Evolutionary conservation across 1,140 invertebrate genomes (phyloP), one percentile per base, ranked within the genome.

Genomic region (Bombus confusus): DNA sequence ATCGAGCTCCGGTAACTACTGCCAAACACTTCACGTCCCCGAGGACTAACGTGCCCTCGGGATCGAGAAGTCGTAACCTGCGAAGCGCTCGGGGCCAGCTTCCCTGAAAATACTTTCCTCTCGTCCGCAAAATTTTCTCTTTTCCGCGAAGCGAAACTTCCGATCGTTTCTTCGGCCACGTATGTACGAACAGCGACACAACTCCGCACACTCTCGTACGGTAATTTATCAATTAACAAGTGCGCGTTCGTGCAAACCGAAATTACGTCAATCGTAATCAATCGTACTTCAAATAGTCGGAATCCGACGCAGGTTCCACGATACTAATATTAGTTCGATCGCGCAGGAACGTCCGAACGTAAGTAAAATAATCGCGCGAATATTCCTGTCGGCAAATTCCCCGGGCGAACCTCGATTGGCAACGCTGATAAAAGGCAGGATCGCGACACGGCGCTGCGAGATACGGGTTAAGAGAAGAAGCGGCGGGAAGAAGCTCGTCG

Each of bases 51-150:
- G 18, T 47, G 59, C 68, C 43, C 59, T 8, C 64, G 77, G 69
- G 59, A 90, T 87, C 76, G 77, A 71, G 12, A 80, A 86, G 66
- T 86, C 83, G 59, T 73, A 75, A 86, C 39, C 62, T 66, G 41
- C 2, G 66, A 57, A 86, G 80, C 72, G 12, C 59, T 13, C 9
- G 34, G 6, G 31, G 37, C 18, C 4, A 37, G 18, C 0, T 72
- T 37, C 37, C 37, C 37, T 37, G 18, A 52, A 62, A 77, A 57
- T 28, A 6, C 57, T 43, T 69, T 66, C 18, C 3, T 31, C n/a
- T 18, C 5, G 5, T 31, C 2, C n/a, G n/a, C 4, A 6, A 31
- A 66, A 66, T 31, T 34, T 31, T 34, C n/a, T 13, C 47, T 18
- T 31, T 18, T 66, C 13, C 15, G 12, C 0, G 10, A n/a, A 62